Conservation (phyloP, 2,797 vertebrate genomes). For the Lutjanus argentimaculatus region DNA sequence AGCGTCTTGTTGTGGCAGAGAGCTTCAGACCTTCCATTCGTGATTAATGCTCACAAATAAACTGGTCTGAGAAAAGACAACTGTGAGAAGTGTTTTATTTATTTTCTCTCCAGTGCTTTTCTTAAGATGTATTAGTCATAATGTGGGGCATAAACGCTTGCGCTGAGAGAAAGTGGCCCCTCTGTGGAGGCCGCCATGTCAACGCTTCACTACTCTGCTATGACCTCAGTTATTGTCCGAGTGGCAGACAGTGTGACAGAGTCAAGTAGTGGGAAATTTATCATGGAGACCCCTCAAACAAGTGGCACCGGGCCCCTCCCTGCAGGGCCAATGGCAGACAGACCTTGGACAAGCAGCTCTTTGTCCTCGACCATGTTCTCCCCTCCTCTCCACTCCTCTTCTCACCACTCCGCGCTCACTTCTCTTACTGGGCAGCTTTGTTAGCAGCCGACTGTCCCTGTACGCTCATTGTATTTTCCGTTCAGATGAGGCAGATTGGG, state of each 20-base stretch:
- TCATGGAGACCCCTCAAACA: conserved; percentile 84
- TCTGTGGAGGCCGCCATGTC: conserved; percentile 51
- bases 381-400: conserved; percentile 79
- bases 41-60: conserved; percentile 79
- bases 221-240: conserved; percentile 85
- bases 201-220: conserved; percentile 65
- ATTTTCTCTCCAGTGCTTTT: conserved; percentile 49
- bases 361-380: conserved; percentile 82
- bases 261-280: conserved; percentile 88
- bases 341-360: conserved; percentile 81
- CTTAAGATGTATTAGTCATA: conserved; percentile 53
- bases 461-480: conserved; percentile 61
- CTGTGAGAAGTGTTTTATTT: conserved; percentile 71
- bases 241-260: conserved; percentile 85
- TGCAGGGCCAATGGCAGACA: conserved; percentile 69
- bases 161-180: conserved; percentile 74
- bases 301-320: conserved; percentile 74
- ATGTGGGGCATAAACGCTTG: conserved; percentile 54
- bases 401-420: conserved; percentile 74
- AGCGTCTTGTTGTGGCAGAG: neutral
- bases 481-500: conserved; percentile 47
- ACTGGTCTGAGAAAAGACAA: conserved; percentile 61
- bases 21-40: neutral
- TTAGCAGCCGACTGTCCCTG: conserved; percentile 50
- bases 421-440: conserved; percentile 59